Evolutionary conservation across 2,113 vertebrate species (phyloP).

Genomic region (Gasterosteus nipponicus): DNA sequence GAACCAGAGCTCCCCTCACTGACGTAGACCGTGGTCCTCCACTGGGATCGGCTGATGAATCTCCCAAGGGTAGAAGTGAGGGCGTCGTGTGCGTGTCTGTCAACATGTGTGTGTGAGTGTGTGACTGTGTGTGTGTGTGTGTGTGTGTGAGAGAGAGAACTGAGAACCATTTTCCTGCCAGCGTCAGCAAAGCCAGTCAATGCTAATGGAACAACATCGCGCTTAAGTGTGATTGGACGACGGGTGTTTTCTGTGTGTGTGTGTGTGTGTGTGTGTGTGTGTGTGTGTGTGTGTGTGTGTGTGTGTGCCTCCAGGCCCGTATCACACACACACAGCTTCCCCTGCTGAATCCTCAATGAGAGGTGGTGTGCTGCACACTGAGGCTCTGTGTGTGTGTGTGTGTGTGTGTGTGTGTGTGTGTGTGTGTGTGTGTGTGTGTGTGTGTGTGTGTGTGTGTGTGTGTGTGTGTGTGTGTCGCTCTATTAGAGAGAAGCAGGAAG

Average conservation of each 20-base stretch:
- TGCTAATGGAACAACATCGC: constrained; percentile 66
- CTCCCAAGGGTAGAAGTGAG: constrained; percentile 45
- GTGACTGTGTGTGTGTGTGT: constrained; percentile 6
- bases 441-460: too few relatives aligned
- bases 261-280: constrained; percentile 18
- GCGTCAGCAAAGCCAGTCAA: constrained; percentile 62
- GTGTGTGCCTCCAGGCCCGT: constrained; percentile 25
- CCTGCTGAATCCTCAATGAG: constrained; percentile 40
- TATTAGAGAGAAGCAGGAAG: constrained; percentile 19
- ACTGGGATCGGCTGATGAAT: constrained; percentile 43
- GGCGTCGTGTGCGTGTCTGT: neutral
- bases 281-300: neutral
- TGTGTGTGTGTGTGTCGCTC: constrained; percentile 16
- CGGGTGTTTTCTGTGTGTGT: constrained; percentile 1
- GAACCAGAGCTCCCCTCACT: neutral
- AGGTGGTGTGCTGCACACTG: constrained; percentile 36
- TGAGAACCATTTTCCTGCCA: constrained; percentile 51
- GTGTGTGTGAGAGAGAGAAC: neutral
- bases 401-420: too few relatives aligned
- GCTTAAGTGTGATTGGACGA: constrained; percentile 72
- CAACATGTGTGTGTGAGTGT: constrained; percentile 20
- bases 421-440: too few relatives aligned
- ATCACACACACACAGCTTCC: constrained; percentile 21
- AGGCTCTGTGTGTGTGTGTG: constrained; percentile 20
- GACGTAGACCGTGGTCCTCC: neutral